Percentiles rank a stretch among this genome's conserved stretches.
Evolutionary conservation across 2,888 invertebrate genomes (phyloP).

Genomic region (Tipula helvola): DNA sequence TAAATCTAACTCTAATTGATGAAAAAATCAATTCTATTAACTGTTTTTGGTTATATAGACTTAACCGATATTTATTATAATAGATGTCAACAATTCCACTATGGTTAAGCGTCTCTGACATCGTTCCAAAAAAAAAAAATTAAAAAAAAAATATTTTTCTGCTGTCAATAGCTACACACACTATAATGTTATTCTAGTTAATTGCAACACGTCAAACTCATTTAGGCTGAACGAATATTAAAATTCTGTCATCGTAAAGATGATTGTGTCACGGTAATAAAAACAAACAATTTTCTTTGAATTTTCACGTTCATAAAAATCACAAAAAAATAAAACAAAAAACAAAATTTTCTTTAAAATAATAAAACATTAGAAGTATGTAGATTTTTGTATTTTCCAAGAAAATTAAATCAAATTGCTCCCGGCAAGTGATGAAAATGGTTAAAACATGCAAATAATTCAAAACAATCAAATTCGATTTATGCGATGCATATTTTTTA

Average conservation of each 20-base stretch:
- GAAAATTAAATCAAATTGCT: background rate
- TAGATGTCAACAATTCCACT: too few species aligned
- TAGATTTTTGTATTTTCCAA: background rate
- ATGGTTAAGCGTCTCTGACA: too few species aligned
- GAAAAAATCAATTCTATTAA: too few species aligned
- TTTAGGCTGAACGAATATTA: background rate
- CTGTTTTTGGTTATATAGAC: too few species aligned
- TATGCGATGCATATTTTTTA: background rate
- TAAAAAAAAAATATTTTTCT: background rate
- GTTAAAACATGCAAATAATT: background rate
- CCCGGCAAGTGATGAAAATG: background rate
- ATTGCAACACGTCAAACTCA: background rate
- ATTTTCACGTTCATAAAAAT: background rate
- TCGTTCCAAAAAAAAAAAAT: background rate
- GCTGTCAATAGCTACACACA: background rate
- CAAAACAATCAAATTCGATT: background rate
- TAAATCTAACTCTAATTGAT: too few species aligned
- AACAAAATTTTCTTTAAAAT: background rate
- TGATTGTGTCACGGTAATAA: background rate
- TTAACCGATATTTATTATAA: too few species aligned
- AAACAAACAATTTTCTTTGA: background rate
- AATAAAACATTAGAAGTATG: background rate
- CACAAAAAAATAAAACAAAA: too few species aligned
- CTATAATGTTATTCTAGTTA: background rate
- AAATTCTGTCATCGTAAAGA: background rate